Conservation (phyloP, 2,797 vertebrate genomes). For the Limosa lapponica region DNA sequence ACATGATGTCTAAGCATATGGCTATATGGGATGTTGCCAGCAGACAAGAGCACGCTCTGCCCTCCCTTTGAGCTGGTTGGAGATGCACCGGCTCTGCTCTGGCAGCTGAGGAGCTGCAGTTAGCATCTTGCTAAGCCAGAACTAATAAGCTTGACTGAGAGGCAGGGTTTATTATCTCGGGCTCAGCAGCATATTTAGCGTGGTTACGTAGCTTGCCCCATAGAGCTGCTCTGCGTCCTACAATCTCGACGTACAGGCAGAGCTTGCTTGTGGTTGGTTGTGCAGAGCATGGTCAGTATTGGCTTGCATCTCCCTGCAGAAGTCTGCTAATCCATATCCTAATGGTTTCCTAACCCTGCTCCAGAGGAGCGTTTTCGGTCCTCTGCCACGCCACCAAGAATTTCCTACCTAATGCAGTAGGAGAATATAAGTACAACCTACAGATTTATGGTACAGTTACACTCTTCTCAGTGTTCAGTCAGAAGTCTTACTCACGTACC, state of each 20-base stretch:
- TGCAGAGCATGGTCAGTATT: neutral
- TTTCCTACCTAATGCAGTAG: neutral
- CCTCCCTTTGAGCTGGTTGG: constrained; percentile 30
- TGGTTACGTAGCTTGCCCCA: neutral
- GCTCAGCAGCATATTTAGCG: neutral
- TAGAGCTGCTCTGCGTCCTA: neutral
- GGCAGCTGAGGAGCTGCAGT: constrained; percentile 32
- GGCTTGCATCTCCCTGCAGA: neutral
- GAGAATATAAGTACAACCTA: neutral
- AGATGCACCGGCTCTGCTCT: neutral
- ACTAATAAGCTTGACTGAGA: constrained; percentile 28
- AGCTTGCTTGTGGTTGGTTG: neutral
- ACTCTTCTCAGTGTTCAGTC: neutral
- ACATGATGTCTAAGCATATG: constrained; percentile 48
- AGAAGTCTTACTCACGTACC: neutral
- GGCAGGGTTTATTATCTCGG: constrained; percentile 4
- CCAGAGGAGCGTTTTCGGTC: neutral
- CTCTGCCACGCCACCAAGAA: neutral
- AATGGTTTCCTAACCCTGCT: neutral
- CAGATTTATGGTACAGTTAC: neutral
- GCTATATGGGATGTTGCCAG: constrained; percentile 46
- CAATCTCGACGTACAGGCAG: accelerated
- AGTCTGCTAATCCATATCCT: neutral
- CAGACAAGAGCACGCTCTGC: neutral
- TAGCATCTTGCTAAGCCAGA: constrained; percentile 34